Evolutionary conservation across 1,140 invertebrate genomes (phyloP), one percentile per base, ranked within the genome.

Genomic region (Saccostrea echinata): DNA sequence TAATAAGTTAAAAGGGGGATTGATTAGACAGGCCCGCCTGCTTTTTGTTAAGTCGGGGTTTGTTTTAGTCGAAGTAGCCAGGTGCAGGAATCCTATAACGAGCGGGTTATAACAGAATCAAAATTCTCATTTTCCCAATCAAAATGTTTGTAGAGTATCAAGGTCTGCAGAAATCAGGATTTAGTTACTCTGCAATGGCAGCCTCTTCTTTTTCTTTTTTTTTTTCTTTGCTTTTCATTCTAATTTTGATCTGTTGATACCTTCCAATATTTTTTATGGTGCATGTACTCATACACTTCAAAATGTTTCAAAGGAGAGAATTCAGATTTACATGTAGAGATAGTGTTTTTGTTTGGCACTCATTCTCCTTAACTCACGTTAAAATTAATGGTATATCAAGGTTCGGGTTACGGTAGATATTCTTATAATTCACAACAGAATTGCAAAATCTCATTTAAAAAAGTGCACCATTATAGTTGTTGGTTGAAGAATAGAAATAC

Each of bases 21-120:
- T 76, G 68, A 27, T 76, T 33, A 76, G 68, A 76, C 68, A 33
- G 68, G 68, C 68, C 68, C 68, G 27, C 68, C 68, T 76, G 68
- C 68, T 76, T 76, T 76, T 76, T 76, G 68, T 76, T 76, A 76
- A 76, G 68, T 33, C 68, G 68, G 68, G 68, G 68, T 76, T 76
- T 76, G 68, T 76, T 76, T 76, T 76, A 76, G 68, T 33, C 24
- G 68, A 76, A 24, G 68, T 76, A 76, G 68, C 68, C 68, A 76
- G 68, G 68, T 76, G 68, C 30, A 33, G 68, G 68, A 76, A 76
- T 76, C 27, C 68, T 27, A 76, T 76, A 76, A 76, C 68, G 24
- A 76, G 68, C 24, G 27, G 13, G 27, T 16, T 76, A 76, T 33
- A 76, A 30, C 68, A 76, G 68, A 76, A 76, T 76, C 68, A 76